Conservation (phyloP, 2,888 invertebrate species). For the Hirtodrosophila confusa region DNA sequence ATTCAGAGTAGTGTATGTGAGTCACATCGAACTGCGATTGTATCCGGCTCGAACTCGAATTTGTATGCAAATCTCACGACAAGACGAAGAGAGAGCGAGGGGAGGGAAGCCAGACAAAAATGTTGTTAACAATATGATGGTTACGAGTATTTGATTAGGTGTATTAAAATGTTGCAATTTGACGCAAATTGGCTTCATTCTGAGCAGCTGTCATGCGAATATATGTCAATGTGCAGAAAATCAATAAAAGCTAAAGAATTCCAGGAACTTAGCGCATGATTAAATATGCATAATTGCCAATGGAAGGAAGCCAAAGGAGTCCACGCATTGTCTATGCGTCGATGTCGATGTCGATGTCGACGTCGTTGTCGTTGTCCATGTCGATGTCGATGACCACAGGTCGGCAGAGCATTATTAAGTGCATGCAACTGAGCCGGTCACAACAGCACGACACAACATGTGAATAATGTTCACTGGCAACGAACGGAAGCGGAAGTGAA, state of each 20-base stretch:
- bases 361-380: slow-evolving; percentile 10
- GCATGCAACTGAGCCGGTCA: slow-evolving; percentile 45
- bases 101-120: slow-evolving; percentile 6
- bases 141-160: slow-evolving; percentile 31
- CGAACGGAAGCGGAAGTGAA: slow-evolving; percentile 56
- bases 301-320: slow-evolving; percentile 16
- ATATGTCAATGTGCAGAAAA: slow-evolving; percentile 56
- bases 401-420: slow-evolving; percentile 42
- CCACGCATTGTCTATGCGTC: slow-evolving; percentile 55
- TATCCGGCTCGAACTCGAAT: slow-evolving; percentile 38
- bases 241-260: slow-evolving; percentile 57
- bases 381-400: slow-evolving; percentile 62
- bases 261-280: slow-evolving; percentile 57
- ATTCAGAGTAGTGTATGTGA: slow-evolving; percentile 16
- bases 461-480: slow-evolving; percentile 58
- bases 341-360: slow-evolving; percentile 3
- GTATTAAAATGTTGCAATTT: slow-evolving; percentile 30
- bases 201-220: slow-evolving; percentile 13
- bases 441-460: slow-evolving; percentile 53
- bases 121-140: slow-evolving; percentile 9
- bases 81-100: neutral
- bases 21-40: slow-evolving; percentile 31
- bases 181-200: slow-evolving; percentile 8
- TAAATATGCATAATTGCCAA: slow-evolving; percentile 65
- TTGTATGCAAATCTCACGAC: slow-evolving; percentile 41